A percentile compares a stretch with the other conserved stretches of the same genome.
These are phyloP conservation scores for Boleophthalmus pectinirostris DNA, from an alignment of 2,113 vertebrate genomes.

Conservation along the genomic window DNA sequence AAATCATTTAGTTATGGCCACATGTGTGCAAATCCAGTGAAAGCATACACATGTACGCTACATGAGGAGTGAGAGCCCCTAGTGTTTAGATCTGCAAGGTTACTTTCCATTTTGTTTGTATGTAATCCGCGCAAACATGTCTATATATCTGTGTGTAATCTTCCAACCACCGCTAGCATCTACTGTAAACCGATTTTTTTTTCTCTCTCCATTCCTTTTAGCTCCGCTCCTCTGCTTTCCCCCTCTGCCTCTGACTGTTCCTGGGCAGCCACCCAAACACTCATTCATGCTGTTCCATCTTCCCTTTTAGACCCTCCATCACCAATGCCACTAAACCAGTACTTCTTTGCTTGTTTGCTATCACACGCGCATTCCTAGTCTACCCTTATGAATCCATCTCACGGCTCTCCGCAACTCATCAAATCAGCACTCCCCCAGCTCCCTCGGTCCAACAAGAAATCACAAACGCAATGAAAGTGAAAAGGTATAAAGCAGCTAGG, in stretches of 20 bases:
- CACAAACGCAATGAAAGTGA: conserved; percentile 20
- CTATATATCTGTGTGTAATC: background rate
- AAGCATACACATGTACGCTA: conserved; percentile 3
- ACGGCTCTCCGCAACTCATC: conserved; percentile 23
- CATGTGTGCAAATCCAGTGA: conserved; percentile 6
- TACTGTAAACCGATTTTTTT: conserved; percentile 14
- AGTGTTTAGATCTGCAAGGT: conserved; percentile 6
- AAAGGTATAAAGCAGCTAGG: conserved; percentile 11
- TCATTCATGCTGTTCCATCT: conserved; percentile 68
- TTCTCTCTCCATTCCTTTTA: conserved; percentile 11
- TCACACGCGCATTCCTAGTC: conserved; percentile 40
- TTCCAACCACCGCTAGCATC: conserved; percentile 10
- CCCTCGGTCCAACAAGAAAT: conserved; percentile 14
- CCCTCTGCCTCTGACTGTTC: conserved; percentile 55
- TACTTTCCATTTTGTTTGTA: conserved; percentile 13
- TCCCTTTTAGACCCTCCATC: conserved; percentile 45
- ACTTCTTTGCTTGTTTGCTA: conserved; percentile 17
- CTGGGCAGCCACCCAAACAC: conserved; percentile 72
- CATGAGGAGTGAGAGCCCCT: background rate
- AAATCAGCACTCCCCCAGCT: conserved; percentile 25
- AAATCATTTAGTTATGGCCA: conserved; percentile 13
- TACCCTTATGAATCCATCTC: conserved; percentile 53
- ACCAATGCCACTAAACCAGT: conserved; percentile 24
- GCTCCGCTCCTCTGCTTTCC: conserved; percentile 25
- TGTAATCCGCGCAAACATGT: conserved; percentile 12